Percentiles rank a stretch among this genome's conserved stretches.
phyloP scores from a whole-genome alignment of 1,140 invertebrate species.

The Manduca sexta region DNA sequence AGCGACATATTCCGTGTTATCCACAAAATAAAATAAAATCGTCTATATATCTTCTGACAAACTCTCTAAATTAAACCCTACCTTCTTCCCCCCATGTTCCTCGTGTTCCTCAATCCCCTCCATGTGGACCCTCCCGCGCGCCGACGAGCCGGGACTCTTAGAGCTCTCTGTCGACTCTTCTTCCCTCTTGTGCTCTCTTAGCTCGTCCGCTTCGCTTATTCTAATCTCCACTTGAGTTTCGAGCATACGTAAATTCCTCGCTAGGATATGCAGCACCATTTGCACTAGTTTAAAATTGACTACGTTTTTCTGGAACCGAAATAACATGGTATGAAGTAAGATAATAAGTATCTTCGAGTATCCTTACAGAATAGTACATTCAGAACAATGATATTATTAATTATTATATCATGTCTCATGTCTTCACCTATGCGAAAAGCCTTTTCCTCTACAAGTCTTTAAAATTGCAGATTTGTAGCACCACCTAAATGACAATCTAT shows the following conservation, averaged over 20 bases:
- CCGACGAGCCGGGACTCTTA: conserved; percentile 1
- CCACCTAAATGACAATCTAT: too few relatives aligned
- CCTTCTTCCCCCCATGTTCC: conserved; percentile 6
- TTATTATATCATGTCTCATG: too few relatives aligned
- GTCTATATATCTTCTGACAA: too few relatives aligned
- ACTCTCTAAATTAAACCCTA: not conserved
- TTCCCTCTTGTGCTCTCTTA: conserved; percentile 7
- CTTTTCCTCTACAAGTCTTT: too few relatives aligned
- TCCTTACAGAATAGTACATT: too few relatives aligned
- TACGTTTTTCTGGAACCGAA: conserved; percentile 39
- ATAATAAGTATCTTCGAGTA: too few relatives aligned
- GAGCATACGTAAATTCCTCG: conserved; percentile 48
- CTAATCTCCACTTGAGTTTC: conserved; percentile 46
- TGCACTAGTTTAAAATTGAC: conserved; percentile 53
- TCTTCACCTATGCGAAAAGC: too few relatives aligned
- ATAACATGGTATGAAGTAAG: conserved; percentile 1
- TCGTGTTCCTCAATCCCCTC: not conserved
- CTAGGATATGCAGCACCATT: conserved; percentile 45
- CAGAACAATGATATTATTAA: too few relatives aligned
- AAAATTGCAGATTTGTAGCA: too few relatives aligned
- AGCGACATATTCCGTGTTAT: too few relatives aligned
- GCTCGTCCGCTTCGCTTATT: conserved; percentile 10
- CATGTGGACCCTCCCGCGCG: not conserved
- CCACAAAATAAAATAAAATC: too few relatives aligned
- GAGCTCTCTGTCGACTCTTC: conserved; percentile 1